Conservation (phyloP, 2,113 vertebrate genomes). For the Hucho hucho region DNA sequence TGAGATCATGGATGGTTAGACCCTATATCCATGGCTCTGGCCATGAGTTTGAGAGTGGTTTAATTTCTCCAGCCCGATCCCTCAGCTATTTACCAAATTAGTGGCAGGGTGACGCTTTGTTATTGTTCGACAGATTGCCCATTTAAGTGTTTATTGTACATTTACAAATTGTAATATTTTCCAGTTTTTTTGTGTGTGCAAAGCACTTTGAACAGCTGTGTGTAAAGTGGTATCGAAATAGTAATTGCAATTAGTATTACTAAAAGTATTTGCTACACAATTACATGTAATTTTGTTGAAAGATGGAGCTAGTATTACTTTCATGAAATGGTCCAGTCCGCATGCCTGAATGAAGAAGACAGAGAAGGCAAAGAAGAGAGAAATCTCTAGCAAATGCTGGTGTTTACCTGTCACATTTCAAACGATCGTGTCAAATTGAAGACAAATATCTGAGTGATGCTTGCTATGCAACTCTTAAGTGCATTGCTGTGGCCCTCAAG, state of each 20-base stretch:
- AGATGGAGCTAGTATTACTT: not conserved
- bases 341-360: not conserved
- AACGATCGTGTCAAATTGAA: conserved; percentile 49
- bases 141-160: too few species aligned
- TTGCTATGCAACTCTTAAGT: conserved; percentile 6
- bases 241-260: too few species aligned
- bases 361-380: conserved; percentile 8
- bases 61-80: too few species aligned
- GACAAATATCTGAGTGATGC: conserved; percentile 35
- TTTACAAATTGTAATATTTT: too few species aligned
- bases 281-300: not conserved
- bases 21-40: too few species aligned
- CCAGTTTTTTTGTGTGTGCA: not conserved
- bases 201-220: not conserved
- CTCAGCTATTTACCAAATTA: too few species aligned
- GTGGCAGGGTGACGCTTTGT: too few species aligned
- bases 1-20: too few species aligned
- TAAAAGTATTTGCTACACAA: too few species aligned
- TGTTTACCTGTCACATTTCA: conserved; percentile 66
- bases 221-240: not conserved
- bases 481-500: conserved; percentile 14
- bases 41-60: too few species aligned
- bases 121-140: too few species aligned
- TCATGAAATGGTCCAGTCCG: not conserved
- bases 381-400: conserved; percentile 37